phyloP scores from a whole-genome alignment of 1,140 invertebrate species.

The Drosophila virilis region DNA sequence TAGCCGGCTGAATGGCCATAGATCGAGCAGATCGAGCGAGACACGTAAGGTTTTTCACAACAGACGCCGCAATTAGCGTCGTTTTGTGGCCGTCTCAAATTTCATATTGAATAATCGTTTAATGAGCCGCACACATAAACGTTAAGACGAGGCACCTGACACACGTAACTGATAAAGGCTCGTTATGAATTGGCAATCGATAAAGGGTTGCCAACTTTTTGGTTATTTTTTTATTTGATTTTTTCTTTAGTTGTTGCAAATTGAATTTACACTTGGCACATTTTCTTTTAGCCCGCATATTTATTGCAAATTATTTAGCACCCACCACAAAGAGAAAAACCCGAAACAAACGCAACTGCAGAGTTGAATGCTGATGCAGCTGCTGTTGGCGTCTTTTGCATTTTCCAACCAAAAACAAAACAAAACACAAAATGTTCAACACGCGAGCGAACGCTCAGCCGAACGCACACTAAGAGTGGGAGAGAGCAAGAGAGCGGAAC shows the following conservation, averaged over 20 bases:
- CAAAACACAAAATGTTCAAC: slow-evolving; percentile 27
- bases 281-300: slow-evolving; percentile 33
- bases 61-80: slow-evolving; percentile 52
- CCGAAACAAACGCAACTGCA: slow-evolving; percentile 29
- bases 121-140: slow-evolving; percentile 54
- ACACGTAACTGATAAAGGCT: slow-evolving; percentile 37
- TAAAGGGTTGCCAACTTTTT: slow-evolving; percentile 19
- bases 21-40: slow-evolving; percentile 13
- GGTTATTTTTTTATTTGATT: no score
- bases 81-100: slow-evolving; percentile 40
- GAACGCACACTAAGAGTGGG: slow-evolving; percentile 19
- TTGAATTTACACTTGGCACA: slow-evolving; percentile 44
- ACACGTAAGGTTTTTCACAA: slow-evolving; percentile 44
- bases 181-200: slow-evolving; percentile 28
- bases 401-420: slow-evolving; percentile 41
- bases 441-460: slow-evolving; percentile 36
- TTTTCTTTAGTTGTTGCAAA: background rate
- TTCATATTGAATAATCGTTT: slow-evolving; percentile 65
- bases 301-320: slow-evolving; percentile 51
- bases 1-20: slow-evolving; percentile 29
- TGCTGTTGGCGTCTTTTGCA: slow-evolving; percentile 44
- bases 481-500: slow-evolving; percentile 49
- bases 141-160: slow-evolving; percentile 28
- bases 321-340: slow-evolving; percentile 39
- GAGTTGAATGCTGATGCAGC: slow-evolving; percentile 34